Percentiles rank a stretch among this genome's conserved stretches.
Conservation (phyloP, 2,113 vertebrate species). For the Anguilla japonica region DNA sequence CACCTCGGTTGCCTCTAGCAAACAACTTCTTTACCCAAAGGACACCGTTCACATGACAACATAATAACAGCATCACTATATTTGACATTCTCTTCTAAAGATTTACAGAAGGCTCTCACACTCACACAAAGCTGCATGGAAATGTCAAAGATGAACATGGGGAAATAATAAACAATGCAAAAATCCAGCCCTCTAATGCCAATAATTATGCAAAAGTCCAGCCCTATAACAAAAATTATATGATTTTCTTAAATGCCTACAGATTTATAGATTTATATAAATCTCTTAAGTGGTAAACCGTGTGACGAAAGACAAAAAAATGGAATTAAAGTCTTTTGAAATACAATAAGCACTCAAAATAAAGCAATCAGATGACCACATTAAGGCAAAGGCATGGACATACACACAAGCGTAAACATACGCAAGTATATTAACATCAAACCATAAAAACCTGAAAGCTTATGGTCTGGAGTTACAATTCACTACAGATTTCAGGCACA, state of each 20-base stretch:
- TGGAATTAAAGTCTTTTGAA: not conserved
- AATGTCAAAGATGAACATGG: not conserved
- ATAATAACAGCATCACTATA: slow-evolving; percentile 13
- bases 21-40: not conserved
- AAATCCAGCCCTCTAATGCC: not conserved
- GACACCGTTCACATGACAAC: not conserved
- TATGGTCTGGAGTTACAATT: slow-evolving; percentile 40
- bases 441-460: not conserved
- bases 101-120: not conserved
- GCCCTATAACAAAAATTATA: not conserved
- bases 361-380: not conserved
- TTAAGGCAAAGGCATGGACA: not conserved
- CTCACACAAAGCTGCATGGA: not conserved
- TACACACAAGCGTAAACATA: not conserved
- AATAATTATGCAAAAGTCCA: not conserved
- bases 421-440: not conserved
- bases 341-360: not conserved
- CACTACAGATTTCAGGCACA: slow-evolving; percentile 31
- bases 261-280: not conserved
- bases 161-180: not conserved
- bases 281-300: not conserved
- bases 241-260: not conserved
- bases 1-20: not conserved
- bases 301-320: not conserved
- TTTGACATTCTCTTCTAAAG: not conserved